Evolutionary conservation across 2,113 vertebrate species (phyloP).

Genomic region (Micronisus gabar): DNA sequence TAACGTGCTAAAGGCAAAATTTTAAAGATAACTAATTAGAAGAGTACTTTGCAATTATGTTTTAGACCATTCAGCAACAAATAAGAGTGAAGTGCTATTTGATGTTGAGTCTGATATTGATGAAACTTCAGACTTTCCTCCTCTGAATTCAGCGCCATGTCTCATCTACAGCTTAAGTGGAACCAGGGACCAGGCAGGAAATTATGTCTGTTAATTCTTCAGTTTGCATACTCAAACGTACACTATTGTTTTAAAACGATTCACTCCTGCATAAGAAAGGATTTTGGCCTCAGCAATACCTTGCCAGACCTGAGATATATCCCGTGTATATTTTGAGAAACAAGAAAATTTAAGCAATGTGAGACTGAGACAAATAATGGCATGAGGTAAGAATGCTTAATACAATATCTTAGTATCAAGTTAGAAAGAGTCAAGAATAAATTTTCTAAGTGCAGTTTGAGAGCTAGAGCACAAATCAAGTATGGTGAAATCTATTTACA

Average conservation of each 20-base stretch:
- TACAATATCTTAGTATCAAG: background rate
- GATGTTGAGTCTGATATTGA: background rate
- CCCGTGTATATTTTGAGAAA: background rate
- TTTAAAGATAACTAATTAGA: slow-evolving; percentile 67
- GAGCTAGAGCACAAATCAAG: background rate
- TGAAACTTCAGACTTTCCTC: background rate
- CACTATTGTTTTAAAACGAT: background rate
- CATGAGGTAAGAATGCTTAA: background rate
- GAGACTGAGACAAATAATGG: background rate
- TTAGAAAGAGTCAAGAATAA: background rate
- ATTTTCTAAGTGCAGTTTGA: background rate
- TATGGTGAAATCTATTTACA: background rate
- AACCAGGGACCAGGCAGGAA: background rate
- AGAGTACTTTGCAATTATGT: slow-evolving; percentile 30
- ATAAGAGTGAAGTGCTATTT: slow-evolving; percentile 1
- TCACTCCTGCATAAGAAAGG: background rate
- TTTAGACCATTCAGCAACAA: slow-evolving; percentile 33
- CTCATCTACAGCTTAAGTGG: background rate
- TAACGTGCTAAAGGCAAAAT: slow-evolving; percentile 50
- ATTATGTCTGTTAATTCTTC: background rate
- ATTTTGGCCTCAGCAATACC: background rate
- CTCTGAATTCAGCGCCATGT: background rate
- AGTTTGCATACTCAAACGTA: background rate
- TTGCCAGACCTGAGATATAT: background rate
- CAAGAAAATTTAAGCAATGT: background rate